Percentiles rank a stretch among this genome's conserved stretches.
Evolutionary conservation across 2,888 invertebrate species (phyloP).

Genomic region (Opisthograptis luteolata): DNA sequence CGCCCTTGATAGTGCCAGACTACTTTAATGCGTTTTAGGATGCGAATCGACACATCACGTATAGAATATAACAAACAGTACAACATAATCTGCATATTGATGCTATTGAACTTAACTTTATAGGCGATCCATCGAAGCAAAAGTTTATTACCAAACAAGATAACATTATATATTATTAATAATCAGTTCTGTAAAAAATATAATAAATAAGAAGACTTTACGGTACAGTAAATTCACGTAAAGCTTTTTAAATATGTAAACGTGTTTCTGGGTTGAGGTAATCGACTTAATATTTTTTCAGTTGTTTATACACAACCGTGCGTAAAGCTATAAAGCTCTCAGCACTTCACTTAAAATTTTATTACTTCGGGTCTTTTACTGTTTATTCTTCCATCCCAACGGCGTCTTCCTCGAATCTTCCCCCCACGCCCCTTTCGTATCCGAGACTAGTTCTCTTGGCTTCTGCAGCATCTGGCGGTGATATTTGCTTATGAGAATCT

Average conservation of each 20-base stretch:
- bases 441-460: slow-evolving; percentile 44
- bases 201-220: background rate
- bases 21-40: slow-evolving; percentile 17
- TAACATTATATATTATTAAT: no score
- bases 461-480: slow-evolving; percentile 49
- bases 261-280: slow-evolving; percentile 25
- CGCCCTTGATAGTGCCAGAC: slow-evolving; percentile 27
- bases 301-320: slow-evolving; percentile 23
- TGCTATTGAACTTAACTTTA: no score
- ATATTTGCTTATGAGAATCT: slow-evolving; percentile 43
- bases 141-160: slow-evolving; percentile 15
- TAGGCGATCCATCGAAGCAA: no score
- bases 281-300: slow-evolving; percentile 23
- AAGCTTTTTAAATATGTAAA: slow-evolving; percentile 18
- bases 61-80: slow-evolving; percentile 1
- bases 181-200: no score
- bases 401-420: slow-evolving; percentile 28
- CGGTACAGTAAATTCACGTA: slow-evolving; percentile 6
- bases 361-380: slow-evolving; percentile 28
- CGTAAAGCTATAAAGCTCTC: slow-evolving; percentile 26
- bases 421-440: slow-evolving; percentile 41
- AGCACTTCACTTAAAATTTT: slow-evolving; percentile 31
- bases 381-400: slow-evolving; percentile 25
- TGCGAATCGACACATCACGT: slow-evolving; percentile 12
- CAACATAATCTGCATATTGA: no score